Percentiles rank a stretch among this genome's conserved stretches.
Evolutionary conservation across 2,888 invertebrate genomes (phyloP).

Genomic region (Apamea crenata): DNA sequence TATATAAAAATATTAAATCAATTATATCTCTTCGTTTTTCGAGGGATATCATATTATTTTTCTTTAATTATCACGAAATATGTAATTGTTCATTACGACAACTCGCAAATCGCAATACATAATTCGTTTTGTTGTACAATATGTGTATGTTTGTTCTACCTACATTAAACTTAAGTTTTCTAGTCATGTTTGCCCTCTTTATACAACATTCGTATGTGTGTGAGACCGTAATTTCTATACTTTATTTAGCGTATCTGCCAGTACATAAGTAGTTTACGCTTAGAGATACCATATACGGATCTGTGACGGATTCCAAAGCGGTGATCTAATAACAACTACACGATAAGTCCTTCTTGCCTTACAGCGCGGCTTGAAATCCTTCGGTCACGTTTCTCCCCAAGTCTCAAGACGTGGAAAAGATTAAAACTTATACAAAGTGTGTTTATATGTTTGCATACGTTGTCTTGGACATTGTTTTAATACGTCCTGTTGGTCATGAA

Average conservation of each 20-base stretch:
- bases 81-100: slow-evolving; percentile 36
- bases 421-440: slow-evolving; percentile 19
- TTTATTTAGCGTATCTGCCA: slow-evolving; percentile 42
- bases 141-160: slow-evolving; percentile 29
- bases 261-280: slow-evolving; percentile 49
- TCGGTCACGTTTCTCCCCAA: slow-evolving; percentile 63
- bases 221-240: slow-evolving; percentile 36
- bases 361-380: slow-evolving; percentile 65
- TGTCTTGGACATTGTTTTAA: neutral
- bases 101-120: slow-evolving; percentile 39
- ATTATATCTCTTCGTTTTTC: too few relatives aligned
- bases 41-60: too few relatives aligned
- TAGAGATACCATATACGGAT: slow-evolving; percentile 66
- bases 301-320: slow-evolving; percentile 71
- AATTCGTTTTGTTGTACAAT: slow-evolving; percentile 45
- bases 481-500: neutral
- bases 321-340: slow-evolving; percentile 74
- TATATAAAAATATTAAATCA: too few relatives aligned
- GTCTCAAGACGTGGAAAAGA: slow-evolving; percentile 33
- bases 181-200: slow-evolving; percentile 28
- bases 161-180: slow-evolving; percentile 38
- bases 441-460: slow-evolving; percentile 5
- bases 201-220: slow-evolving; percentile 16
- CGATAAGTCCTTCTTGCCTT: slow-evolving; percentile 55
- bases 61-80: slow-evolving; percentile 45